phyloP scores from a whole-genome alignment of 2,888 invertebrate species.

The Caenorhabditis sp. region DNA sequence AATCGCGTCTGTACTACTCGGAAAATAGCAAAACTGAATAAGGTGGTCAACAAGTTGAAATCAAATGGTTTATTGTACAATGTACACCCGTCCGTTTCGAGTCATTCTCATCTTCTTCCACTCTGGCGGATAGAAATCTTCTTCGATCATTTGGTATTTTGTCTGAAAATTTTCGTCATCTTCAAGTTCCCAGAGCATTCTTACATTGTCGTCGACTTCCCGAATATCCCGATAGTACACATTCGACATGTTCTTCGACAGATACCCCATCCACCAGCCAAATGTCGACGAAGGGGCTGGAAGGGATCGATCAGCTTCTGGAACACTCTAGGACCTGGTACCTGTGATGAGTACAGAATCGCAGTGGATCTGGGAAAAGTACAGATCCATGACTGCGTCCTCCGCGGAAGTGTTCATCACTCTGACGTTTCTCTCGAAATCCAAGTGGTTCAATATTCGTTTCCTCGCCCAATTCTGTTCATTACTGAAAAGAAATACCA shows the following conservation, averaged over 20 bases:
- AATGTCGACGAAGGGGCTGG: conserved; percentile 58
- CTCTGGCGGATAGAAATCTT: conserved; percentile 47
- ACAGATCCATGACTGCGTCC: conserved; percentile 38
- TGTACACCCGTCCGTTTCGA: conserved; percentile 18
- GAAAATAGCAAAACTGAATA: too few species aligned
- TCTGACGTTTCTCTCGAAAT: conserved; percentile 14
- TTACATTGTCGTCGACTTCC: conserved; percentile 46
- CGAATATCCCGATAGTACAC: conserved; percentile 53
- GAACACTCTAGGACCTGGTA: background rate
- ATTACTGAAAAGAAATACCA: conserved; percentile 36
- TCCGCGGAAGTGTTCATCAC: conserved; percentile 26
- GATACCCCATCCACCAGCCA: conserved; percentile 58
- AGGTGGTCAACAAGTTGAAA: too few species aligned
- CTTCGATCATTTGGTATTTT: conserved; percentile 37
- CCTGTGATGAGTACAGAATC: conserved; percentile 57
- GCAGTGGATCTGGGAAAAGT: conserved; percentile 46
- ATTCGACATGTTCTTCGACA: conserved; percentile 43
- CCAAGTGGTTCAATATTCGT: conserved; percentile 20
- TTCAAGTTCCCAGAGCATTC: too few species aligned
- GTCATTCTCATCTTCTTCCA: conserved; percentile 48
- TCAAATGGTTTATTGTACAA: too few species aligned
- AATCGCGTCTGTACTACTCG: too few species aligned
- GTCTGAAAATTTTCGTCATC: conserved; percentile 42
- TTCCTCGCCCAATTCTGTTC: conserved; percentile 27
- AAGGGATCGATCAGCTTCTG: background rate